Evolutionary conservation across 2,113 vertebrate species (phyloP).

Genomic region (Albula glossodonta): DNA sequence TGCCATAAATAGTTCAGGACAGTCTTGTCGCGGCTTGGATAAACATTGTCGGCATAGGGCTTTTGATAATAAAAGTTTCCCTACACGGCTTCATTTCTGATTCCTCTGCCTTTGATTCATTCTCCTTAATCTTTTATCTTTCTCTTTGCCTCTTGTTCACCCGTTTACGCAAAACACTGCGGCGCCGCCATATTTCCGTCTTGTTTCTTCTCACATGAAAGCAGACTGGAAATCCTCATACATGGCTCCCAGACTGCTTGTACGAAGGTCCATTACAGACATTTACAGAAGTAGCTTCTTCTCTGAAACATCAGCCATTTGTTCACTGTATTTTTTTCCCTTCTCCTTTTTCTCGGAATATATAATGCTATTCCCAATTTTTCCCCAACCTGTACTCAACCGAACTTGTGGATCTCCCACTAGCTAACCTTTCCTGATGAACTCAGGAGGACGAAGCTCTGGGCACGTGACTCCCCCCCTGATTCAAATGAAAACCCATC

Average conservation of each 20-base stretch:
- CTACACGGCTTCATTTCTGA: constrained; percentile 33
- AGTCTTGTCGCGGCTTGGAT: constrained; percentile 22
- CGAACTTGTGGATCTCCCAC: too few species aligned
- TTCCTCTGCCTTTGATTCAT: constrained; percentile 30
- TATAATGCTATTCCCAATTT: too few species aligned
- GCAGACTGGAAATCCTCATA: constrained; percentile 46
- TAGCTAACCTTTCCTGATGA: too few species aligned
- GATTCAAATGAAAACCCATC: too few species aligned
- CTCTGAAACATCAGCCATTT: constrained; percentile 44
- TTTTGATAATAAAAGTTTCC: constrained; percentile 36
- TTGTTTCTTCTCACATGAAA: constrained; percentile 49
- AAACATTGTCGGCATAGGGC: constrained; percentile 21
- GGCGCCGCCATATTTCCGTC: constrained; percentile 34
- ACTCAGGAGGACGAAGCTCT: too few species aligned
- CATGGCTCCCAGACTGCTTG: constrained; percentile 48
- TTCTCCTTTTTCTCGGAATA: too few species aligned
- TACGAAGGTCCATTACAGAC: constrained; percentile 50
- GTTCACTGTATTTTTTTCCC: constrained; percentile 26
- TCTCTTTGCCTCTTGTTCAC: constrained; percentile 13
- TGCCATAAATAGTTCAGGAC: background rate
- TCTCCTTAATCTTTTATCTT: constrained; percentile 18
- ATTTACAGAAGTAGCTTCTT: constrained; percentile 43
- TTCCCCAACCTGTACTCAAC: too few species aligned
- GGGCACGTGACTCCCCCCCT: too few species aligned
- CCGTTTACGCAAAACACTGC: background rate